These are phyloP conservation scores for Mythimna albipuncta DNA, from an alignment of 2,888 invertebrate species.

Conservation along the genomic window DNA sequence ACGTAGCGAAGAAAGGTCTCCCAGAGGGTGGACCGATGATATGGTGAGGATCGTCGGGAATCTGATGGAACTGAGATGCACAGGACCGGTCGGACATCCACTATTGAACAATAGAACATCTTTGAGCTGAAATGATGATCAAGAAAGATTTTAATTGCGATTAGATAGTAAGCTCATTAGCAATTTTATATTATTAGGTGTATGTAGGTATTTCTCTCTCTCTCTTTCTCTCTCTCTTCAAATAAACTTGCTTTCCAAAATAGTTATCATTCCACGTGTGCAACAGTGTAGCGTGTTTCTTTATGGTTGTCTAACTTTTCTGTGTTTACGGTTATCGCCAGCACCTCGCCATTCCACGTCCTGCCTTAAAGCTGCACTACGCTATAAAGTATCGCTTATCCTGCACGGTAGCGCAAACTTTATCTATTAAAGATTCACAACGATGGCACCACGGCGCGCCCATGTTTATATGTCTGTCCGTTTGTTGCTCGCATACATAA, in stretches of 20 bases:
- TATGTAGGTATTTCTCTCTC: too few species aligned
- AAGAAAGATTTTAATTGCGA: too few species aligned
- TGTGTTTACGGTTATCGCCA: slow-evolving; percentile 14
- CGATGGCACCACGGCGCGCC: slow-evolving; percentile 28
- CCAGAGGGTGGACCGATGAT: too few species aligned
- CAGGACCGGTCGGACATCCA: too few species aligned
- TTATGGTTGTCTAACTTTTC: neutral
- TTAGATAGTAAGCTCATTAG: too few species aligned
- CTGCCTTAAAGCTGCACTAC: slow-evolving; percentile 7
- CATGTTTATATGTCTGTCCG: slow-evolving; percentile 52
- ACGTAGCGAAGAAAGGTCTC: too few species aligned
- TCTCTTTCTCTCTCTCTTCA: too few species aligned
- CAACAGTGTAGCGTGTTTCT: neutral
- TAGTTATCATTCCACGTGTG: neutral
- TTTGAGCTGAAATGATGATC: too few species aligned
- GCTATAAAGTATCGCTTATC: slow-evolving; percentile 45
- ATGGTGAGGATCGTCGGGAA: too few species aligned
- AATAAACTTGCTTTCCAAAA: neutral
- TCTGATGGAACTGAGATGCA: too few species aligned
- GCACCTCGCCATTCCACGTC: slow-evolving; percentile 7
- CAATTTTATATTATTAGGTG: too few species aligned
- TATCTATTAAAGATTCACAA: slow-evolving; percentile 57
- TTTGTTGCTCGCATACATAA: slow-evolving; percentile 48
- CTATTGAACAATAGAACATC: too few species aligned
- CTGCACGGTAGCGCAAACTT: slow-evolving; percentile 8